Base-by-base conservation (phyloP, 2,113 vertebrate species). In the Anas platyrhynchos region DNA sequence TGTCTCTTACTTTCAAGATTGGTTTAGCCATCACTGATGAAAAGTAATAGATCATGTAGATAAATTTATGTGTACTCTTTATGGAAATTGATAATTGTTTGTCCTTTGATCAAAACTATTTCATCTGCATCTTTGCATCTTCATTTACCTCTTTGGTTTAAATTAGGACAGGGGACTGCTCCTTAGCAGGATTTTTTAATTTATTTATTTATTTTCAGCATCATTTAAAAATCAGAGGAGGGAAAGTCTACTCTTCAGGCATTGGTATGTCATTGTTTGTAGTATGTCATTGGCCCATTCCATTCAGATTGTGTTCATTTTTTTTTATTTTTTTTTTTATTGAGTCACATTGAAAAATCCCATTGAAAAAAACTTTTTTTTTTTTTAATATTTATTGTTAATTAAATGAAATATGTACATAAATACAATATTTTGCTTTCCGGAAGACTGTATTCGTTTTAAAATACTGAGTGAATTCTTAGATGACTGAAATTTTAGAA, bases 31-130 rank as follows among this genome's bases (percentile, higher is more conserved):
- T 23, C 48, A 56, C 46, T 63, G 26, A 50, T 36, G 22, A 71
- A 65, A 90, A 80, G 48, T 46, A 69, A 46, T 41, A 83, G 66
- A 81, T 80, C 72, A 32, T 50, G 31, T 34, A 50, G 68, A 89
- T 34, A 86, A 94, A 91, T 66, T 50, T 7, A 31, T 5, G 4
- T 71, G 36, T 18, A 32, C 29, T 58, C 44, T 80, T 41, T 16
- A 38, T 21, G 50, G 31, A 86, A 85, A 59, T 62, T 67, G 36
- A 31, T 52, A 32, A 25, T 32, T 91, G 34, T 74, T 89, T 89
- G 46, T 92, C n/a, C 75, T 91, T 74, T 94, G 63, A 90, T 46
- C 52, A 55, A 67, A 88, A 15, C 41, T 6, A 36, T 20, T 87
- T 87, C 29, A 18, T 84, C 22, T 68, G 8, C 16, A 32, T 58